Evolutionary conservation across 2,888 invertebrate genomes (phyloP), one percentile per base, ranked within the genome.

Genomic region (Cephus runcator): DNA sequence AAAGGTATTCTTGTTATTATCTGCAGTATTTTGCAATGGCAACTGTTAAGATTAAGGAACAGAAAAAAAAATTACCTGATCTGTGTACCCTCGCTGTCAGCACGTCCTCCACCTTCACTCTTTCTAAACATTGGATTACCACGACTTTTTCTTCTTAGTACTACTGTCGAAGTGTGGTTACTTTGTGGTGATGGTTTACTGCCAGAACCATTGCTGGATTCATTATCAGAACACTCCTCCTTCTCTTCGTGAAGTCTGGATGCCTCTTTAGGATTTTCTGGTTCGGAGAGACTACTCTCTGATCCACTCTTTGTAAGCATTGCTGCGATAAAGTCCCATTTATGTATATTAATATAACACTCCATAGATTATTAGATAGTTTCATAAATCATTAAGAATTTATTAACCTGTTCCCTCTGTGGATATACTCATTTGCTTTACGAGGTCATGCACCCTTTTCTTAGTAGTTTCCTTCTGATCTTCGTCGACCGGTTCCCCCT

Each of bases 221-320:
- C 95, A 77, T 93, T 94, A 87, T 95, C 95, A 81, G 95, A 95
- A 84, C 95, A 95, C 1, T 93, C 94, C 87, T 95, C 95, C 84
- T 95, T 95, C 84, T 95, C 95, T 79, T 96, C 95, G 83, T 95
- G 95, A 77, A 94, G 93, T 82, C 95, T 94, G 11, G 94, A 93
- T 0, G 95, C 95, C 85, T 95, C 95, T 87, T 96, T 96, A 11
- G 95, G 93, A 88, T 95, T 95, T 35, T 92, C 95, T 0, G 95
- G 94, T 87, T 97, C 97, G 0, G 97, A 97, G 76, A 97, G 93
- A 82, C 97, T 97, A 87, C 97, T 97, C 87, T 97, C 97, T 0
- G 97, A 97, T n/a, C 95, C 97, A 34, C 97, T 97, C 92, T 97
- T 97, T 76, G 94, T 94, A 76, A 97, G 90, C 83, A 92, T 92